Conservation (phyloP, 2,888 invertebrate species). For the Thymelicus lineola region DNA sequence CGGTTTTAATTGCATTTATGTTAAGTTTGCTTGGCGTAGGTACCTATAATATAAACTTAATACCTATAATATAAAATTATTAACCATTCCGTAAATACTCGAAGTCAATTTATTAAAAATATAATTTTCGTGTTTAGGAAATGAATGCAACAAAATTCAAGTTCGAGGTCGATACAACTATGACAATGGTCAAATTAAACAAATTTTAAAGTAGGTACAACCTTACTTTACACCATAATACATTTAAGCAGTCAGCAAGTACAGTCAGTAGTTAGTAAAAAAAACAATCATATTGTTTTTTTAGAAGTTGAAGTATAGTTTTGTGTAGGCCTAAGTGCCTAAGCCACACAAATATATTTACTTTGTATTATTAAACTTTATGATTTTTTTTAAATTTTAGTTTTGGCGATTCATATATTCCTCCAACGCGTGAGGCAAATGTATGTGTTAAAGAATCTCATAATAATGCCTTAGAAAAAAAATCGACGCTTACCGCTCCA, state of each 20-base stretch:
- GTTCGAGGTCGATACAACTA: conserved; percentile 6
- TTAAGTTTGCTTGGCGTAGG: too few species aligned
- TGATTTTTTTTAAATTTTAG: conserved; percentile 25
- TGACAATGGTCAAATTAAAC: conserved; percentile 26
- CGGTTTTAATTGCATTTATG: too few species aligned
- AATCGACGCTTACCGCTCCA: not conserved
- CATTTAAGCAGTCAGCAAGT: too few species aligned
- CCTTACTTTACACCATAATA: too few species aligned
- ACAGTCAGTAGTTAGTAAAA: too few species aligned
- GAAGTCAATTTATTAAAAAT: not conserved
- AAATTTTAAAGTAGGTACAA: conserved; percentile 47
- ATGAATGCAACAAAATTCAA: conserved; percentile 13
- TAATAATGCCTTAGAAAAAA: not conserved
- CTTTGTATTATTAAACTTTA: not conserved
- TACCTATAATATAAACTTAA: too few species aligned
- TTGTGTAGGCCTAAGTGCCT: too few species aligned
- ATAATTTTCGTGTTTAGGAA: conserved; percentile 16
- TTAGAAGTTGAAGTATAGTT: too few species aligned
- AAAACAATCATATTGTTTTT: too few species aligned
- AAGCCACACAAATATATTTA: too few species aligned
- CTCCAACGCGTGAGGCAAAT: conserved; percentile 5
- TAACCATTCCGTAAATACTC: too few species aligned
- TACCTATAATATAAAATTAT: too few species aligned
- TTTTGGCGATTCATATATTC: conserved; percentile 30
- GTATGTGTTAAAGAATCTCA: not conserved